These are phyloP conservation scores for Holcopasites calliopsidis DNA, from an alignment of 1,140 invertebrate genomes.

Conservation along the genomic window DNA sequence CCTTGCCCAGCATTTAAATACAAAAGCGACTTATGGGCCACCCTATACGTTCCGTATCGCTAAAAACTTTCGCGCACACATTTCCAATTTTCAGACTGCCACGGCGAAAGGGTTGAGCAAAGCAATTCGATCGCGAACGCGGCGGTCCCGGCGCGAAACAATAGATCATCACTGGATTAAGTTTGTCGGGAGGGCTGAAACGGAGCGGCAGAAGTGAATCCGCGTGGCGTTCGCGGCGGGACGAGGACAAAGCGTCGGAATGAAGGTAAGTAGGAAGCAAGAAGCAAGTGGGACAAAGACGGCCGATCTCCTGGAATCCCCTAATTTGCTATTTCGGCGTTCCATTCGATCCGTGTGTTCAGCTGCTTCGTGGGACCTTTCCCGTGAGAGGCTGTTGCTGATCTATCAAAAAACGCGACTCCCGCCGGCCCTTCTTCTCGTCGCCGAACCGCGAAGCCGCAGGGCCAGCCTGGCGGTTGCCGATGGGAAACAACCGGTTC, in stretches of 20 bases:
- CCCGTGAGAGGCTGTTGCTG: conserved; percentile 68
- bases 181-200: conserved; percentile 12
- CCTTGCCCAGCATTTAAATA: too few relatives aligned
- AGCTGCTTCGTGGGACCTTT: conserved; percentile 71
- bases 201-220: neutral
- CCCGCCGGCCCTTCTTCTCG: conserved; percentile 46
- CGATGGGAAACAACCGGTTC: conserved; percentile 33
- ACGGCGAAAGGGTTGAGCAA: too few relatives aligned
- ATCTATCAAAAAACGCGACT: conserved; percentile 76
- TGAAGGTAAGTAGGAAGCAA: conserved; percentile 34
- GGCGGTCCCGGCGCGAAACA: too few relatives aligned
- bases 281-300: conserved; percentile 40
- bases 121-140: neutral
- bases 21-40: too few relatives aligned
- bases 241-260: conserved; percentile 33
- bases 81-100: too few relatives aligned
- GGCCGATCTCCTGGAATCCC: conserved; percentile 70
- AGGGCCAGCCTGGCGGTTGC: neutral
- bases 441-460: conserved; percentile 23
- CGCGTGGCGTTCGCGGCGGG: conserved; percentile 5
- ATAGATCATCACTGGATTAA: conserved; percentile 15
- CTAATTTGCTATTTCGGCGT: conserved; percentile 79
- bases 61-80: too few relatives aligned
- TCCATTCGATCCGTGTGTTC: conserved; percentile 63
- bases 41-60: too few relatives aligned